phyloP scores from a whole-genome alignment of 2,113 vertebrate genomes.

The Clupea harengus region DNA sequence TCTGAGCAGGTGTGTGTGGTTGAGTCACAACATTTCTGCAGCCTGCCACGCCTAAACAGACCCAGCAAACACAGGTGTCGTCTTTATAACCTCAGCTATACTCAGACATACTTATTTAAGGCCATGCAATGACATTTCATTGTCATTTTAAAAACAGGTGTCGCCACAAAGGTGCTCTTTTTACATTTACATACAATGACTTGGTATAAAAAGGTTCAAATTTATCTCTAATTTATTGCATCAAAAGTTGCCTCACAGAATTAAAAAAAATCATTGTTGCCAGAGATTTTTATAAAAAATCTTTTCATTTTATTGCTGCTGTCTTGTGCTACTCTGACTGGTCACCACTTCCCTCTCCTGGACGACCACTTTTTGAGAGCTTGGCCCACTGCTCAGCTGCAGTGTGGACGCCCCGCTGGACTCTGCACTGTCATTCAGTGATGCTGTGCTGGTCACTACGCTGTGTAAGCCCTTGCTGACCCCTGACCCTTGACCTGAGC shows the following conservation, averaged over 20 bases:
- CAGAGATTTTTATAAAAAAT: neutral
- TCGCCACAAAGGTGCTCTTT: neutral
- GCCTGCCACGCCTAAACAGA: too few relatives aligned
- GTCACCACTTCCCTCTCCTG: constrained; percentile 47
- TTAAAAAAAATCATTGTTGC: neutral
- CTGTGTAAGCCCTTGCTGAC: constrained; percentile 34
- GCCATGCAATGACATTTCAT: neutral
- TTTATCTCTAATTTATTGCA: neutral
- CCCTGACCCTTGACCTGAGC: constrained; percentile 37
- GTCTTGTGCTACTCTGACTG: constrained; percentile 20
- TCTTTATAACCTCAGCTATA: neutral
- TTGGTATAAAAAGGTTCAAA: neutral
- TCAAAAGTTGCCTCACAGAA: neutral
- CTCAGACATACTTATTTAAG: neutral
- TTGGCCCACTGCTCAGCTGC: neutral
- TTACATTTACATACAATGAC: neutral
- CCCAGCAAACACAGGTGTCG: neutral
- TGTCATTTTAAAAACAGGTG: neutral
- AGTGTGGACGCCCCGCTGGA: neutral
- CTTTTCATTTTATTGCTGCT: neutral
- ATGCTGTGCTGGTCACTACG: neutral
- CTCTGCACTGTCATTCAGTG: constrained; percentile 24
- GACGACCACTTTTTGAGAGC: constrained; percentile 29
- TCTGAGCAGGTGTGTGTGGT: too few relatives aligned
- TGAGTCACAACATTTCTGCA: too few relatives aligned